Percentiles rank a stretch among this genome's conserved stretches.
Conservation (phyloP, 2,888 invertebrate genomes). For the Eupithecia inturbata region DNA sequence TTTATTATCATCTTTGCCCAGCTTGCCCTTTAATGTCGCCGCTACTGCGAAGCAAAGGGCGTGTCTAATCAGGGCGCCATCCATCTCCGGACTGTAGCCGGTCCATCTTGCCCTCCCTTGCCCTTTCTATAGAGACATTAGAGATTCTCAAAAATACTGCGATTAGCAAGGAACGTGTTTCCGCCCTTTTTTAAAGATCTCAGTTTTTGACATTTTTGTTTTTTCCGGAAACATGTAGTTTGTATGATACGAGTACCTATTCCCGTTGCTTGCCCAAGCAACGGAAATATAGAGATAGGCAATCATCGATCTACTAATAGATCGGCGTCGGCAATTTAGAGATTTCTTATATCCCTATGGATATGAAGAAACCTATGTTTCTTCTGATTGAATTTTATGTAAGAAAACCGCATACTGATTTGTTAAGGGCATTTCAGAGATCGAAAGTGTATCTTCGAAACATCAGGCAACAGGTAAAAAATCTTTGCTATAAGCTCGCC, state of each 20-base stretch:
- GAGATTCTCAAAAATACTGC: constrained; percentile 58
- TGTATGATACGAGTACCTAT: background rate
- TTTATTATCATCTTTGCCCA: constrained; percentile 35
- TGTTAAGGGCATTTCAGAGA: background rate
- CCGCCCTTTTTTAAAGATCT: constrained; percentile 58
- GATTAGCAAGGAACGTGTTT: constrained; percentile 68
- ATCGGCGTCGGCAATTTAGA: background rate
- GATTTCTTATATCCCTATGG: background rate
- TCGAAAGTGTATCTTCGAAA: background rate
- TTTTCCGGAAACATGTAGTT: background rate
- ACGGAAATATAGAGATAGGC: background rate
- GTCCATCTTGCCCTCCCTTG: background rate
- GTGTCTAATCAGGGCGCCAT: constrained; percentile 71
- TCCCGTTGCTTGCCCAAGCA: background rate
- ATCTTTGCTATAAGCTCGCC: background rate
- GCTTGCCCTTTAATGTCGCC: constrained; percentile 60
- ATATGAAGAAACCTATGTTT: background rate
- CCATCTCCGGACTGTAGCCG: constrained; percentile 59
- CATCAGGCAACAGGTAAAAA: background rate
- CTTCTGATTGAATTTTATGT: background rate
- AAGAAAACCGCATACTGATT: background rate
- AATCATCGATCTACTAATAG: background rate
- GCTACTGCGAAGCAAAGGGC: constrained; percentile 68
- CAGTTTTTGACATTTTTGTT: constrained; percentile 37
- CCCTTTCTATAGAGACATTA: constrained; percentile 67